Base-by-base conservation (phyloP, 2,797 vertebrate genomes). In the Ficedula albicollis region DNA sequence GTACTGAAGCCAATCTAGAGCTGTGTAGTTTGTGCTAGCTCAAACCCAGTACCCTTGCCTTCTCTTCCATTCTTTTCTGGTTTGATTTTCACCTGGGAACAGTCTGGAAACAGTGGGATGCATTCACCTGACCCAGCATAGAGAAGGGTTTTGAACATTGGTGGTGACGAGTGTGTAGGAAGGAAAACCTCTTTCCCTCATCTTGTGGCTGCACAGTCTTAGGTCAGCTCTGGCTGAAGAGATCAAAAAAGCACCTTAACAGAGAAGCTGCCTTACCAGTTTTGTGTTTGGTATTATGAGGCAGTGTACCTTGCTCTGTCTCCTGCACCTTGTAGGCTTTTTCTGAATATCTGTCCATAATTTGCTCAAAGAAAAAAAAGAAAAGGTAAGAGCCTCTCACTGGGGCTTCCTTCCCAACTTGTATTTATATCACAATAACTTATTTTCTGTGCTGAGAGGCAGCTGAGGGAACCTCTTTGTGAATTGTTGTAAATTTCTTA, bases 111-210 rank as follows among this genome's bases (percentile, higher is more conserved):
- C 20, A 27, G 9, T 21, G 6, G 29, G 44, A 29, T 67, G 16
- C 13, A 17, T 46, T 84, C 44, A 6, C 12, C 83, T 43, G 25
- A 36, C 29, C 7, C 7, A 48, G 22, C 32, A 4, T 2, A 10
- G 60, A 34, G 27, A 11, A 56, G 3, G 2, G 1, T 15, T 84
- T 43, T 74, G 38, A 41, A 16, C 0, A 1, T 1, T 19, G 13
- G 10, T 56, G 46, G 10, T 51, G 26, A n/a, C 58, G 19, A 56
- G 34, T 18, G 3, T 56, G 14, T 77, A 21, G 41, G 41, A 85
- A 30, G 16, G 4, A 21, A n/a, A 46, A 29, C 23, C 10, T 63
- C 3, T 30, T 70, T 83, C 20, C 17, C 9, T 69, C 5, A 7
- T 49, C 13, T 43, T 81, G 54, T 34, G 55, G 19, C 34, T 88